phyloP scores from a whole-genome alignment of 2,888 invertebrate species.

The Cryptocephalus primarius region DNA sequence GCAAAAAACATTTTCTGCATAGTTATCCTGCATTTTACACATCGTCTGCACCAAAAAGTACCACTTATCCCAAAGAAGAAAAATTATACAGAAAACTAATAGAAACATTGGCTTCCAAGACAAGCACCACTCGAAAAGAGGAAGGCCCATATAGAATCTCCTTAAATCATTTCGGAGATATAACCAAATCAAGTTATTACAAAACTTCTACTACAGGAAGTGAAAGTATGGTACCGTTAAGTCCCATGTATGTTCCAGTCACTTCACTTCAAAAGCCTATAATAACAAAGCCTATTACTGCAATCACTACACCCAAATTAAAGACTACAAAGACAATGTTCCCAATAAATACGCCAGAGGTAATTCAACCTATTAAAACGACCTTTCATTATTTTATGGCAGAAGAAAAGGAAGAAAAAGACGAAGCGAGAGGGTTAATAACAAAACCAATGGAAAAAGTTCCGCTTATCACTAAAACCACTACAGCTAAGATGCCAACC shows the following conservation, averaged over 20 bases:
- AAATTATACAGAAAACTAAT: slow-evolving; percentile 26
- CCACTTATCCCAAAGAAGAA: slow-evolving; percentile 21
- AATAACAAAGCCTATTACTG: background rate
- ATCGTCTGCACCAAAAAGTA: slow-evolving; percentile 1
- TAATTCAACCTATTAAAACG: slow-evolving; percentile 7
- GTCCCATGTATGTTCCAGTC: background rate
- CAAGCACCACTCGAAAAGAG: slow-evolving; percentile 12
- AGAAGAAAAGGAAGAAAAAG: background rate
- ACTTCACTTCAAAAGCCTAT: too few relatives aligned
- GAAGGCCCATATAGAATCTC: slow-evolving; percentile 7
- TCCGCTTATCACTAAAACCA: slow-evolving; percentile 1
- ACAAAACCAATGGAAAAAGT: slow-evolving; percentile 1
- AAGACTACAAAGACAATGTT: background rate
- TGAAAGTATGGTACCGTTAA: slow-evolving; percentile 6
- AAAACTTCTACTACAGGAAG: slow-evolving; percentile 8
- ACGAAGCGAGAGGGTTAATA: background rate
- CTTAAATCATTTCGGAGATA: slow-evolving; percentile 2
- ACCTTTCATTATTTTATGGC: slow-evolving; percentile 21
- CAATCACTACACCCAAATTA: background rate
- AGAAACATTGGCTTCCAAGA: slow-evolving; percentile 21
- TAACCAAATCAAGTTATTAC: background rate
- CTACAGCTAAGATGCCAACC: background rate
- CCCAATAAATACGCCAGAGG: background rate
- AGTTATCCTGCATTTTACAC: slow-evolving; percentile 20
- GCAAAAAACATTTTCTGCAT: slow-evolving; percentile 23